Evolutionary conservation across 2,113 vertebrate genomes (phyloP), one percentile per base, ranked within the genome.

Genomic region (Riparia riparia): DNA sequence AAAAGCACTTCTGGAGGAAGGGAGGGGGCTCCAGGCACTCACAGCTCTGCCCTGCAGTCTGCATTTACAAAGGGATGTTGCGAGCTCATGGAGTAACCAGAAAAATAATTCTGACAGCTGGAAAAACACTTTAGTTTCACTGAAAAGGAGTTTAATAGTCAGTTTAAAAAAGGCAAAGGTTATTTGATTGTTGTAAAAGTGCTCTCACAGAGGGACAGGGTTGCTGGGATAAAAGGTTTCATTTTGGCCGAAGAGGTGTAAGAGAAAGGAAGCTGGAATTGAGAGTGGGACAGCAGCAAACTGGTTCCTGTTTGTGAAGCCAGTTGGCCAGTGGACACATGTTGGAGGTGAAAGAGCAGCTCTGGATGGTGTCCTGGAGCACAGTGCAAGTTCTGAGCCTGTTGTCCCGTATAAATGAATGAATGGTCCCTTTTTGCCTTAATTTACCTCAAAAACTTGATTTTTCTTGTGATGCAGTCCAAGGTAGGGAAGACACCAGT

Each of bases 1-100:
- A 96, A 86, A 93, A 93, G 64, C 64, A 13, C 51, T 96, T 93
- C 51, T 86, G 79, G 54, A 92, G 95, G 94, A 95, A 95, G 90
- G 82, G 74, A 93, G 92, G 47, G 81, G 51, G 51, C 90, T 96
- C 42, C 51, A 78, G 82, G 79, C 74, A 74, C 51, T 93, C 17
- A 1, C 61, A 7, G 39, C 49, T 90, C 93, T 89, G 51, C 66
- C 61, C 47, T 71, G 89, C 80, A 80, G 76, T 88, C 93, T 83
- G 79, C 69, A 49, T 73, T 94, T 95, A 88, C 90, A 93, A 95
- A 90, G 69, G 64, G 88, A 92, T 86, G 60, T 88, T 64, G n/a
- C 21, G 8, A 94, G 51, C 63, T 87, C 0, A 0, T 7, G 9
- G 82, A 88, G 78, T 45, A 96, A 92, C 42, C 79, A 86, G 82